Base-by-base conservation (phyloP, 2,888 invertebrate species). In the Rhorus exstirpatorius region DNA sequence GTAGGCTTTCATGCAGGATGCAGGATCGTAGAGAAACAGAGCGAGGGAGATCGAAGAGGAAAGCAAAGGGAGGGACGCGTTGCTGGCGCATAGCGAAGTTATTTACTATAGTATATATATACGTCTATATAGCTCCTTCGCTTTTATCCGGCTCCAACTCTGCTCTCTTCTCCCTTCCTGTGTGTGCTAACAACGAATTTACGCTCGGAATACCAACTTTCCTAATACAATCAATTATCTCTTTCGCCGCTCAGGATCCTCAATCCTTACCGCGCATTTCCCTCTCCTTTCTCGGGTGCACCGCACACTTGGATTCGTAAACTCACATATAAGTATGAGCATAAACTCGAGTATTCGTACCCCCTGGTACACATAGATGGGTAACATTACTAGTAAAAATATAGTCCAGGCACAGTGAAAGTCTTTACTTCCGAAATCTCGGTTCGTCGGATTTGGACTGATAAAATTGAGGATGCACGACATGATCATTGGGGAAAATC, bases 171-270 rank as follows among this genome's bases (percentile, higher is more conserved):
- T 63, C 49, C 51, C 60, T 70, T 35, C 53, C 46, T 63, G 55
- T 55, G 14, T 74, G 55, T 75, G 53, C 70, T 72, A 60, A 19
- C 58, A 78, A 53, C 58, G 72, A 89, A 90, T 89, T 90, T 90
- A 87, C 89, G 87, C 85, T 82, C 86, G 84, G 91, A 92, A 92
- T 92, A 92, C 91, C 89, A 92, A 92, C 90, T 91, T 90, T 85
- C 88, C 89, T 92, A 91, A 92, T 90, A 90, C 91, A 91, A 92
- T 92, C 90, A 92, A 92, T 91, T 92, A 91, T 92, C 91, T 90
- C 90, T 88, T 65, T 44, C 89, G 86, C 88, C 89, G 88, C 88
- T 88, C 87, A 68, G 72, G 75, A 82, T 83, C 63, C 71, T 70
- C 35, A 60, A 71, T 71, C 71, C 65, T 77, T 76, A 24, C 49